Base-by-base conservation (phyloP, 2,888 invertebrate genomes). In the Caenorhabditis sp. region DNA sequence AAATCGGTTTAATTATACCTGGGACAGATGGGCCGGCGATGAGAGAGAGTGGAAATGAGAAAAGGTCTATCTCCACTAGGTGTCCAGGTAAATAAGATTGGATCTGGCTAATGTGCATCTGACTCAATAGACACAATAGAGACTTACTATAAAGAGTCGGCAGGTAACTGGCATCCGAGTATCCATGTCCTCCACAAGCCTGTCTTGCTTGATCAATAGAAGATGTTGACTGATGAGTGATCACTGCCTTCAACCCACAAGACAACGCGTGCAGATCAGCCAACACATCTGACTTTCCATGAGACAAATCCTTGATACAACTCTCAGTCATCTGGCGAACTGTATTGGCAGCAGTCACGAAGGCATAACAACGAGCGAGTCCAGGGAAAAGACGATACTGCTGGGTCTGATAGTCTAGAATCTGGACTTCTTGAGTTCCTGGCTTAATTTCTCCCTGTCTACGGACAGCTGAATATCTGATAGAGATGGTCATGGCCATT, bases 141-240 rank as follows among this genome's bases (percentile, higher is more conserved):
- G 8, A 38, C 38, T 59, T 4, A 82, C 82, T 82, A 44, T 82
- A 87, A 12, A 87, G 61, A 10, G 85, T 82, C 6, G 87, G 87
- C 24, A 87, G 24, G 38, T 77, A 80, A 49, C 96, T 93, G 69
- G 93, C 93, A 51, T 91, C 88, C 19, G 93, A 92, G 93, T 96
- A 98, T 7, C 98, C 98, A 93, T 98, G 97, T 0, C 98, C 98
- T 68, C 98, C 98, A 93, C 98, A 98, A 16, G 97, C 94, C 82
- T 96, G 94, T 22, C 87, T 75, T 14, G 84, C 84, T 14, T 95
- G 95, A 93, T 98, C 97, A 31, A 97, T 95, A 47, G 95, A 95
- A 70, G 93, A 76, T 0, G 86, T 80, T 1, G 82, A 61, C 76
- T 90, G 82, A 72, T 82, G 82, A 8, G 87, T 87, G 28, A 84